Percentiles rank a stretch among this genome's conserved stretches.
Conservation (phyloP, 1,140 invertebrate species). For the Atta cephalotes region DNA sequence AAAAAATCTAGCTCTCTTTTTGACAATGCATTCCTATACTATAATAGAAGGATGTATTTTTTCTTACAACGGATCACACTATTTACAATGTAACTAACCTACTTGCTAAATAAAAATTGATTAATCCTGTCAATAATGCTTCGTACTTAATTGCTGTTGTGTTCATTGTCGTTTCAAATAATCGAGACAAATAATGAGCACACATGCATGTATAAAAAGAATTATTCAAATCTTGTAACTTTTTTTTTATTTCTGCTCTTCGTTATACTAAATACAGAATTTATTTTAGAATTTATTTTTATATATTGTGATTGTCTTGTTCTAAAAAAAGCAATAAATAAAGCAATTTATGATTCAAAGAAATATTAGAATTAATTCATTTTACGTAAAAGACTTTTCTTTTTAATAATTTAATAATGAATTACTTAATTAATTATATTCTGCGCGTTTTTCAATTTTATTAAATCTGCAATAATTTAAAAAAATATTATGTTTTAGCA, state of each 20-base stretch:
- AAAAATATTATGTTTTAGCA: background rate
- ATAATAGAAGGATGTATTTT: conserved; percentile 32
- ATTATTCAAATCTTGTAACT: background rate
- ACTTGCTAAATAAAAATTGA: conserved; percentile 41
- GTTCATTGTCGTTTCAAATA: background rate
- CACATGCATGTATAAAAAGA: background rate
- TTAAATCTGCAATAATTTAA: background rate
- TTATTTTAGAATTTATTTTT: conserved; percentile 15
- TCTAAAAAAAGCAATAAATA: background rate
- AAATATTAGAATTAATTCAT: background rate
- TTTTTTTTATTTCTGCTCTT: conserved; percentile 1
- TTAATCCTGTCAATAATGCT: conserved; percentile 25
- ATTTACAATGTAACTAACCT: conserved; percentile 60
- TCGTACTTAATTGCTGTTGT: background rate
- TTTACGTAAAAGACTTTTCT: background rate
- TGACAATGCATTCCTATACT: conserved; percentile 42
- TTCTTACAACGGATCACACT: conserved; percentile 33
- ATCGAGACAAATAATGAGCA: conserved; percentile 8
- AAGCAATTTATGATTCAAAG: background rate
- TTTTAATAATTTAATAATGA: conserved; percentile 3
- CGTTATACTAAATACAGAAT: background rate
- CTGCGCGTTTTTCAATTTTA: background rate
- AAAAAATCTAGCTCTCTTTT: conserved; percentile 28
- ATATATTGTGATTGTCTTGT: background rate
- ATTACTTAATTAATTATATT: background rate